Base-by-base conservation (phyloP, 2,797 vertebrate species). In the Tokudaia tokunoshimensis region DNA sequence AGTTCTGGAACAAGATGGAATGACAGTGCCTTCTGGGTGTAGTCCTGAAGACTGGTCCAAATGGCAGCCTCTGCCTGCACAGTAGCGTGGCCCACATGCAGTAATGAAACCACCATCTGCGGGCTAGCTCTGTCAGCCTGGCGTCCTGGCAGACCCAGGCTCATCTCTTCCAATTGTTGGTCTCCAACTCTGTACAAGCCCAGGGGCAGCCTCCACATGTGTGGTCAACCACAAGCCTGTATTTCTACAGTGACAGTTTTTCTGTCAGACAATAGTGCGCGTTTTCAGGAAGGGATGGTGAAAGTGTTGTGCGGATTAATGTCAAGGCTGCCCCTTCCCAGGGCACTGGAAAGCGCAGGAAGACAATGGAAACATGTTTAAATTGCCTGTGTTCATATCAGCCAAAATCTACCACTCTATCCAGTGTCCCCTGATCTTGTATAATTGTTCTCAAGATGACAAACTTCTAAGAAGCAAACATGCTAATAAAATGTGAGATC, bases 391-490 rank as follows among this genome's bases (percentile, higher is more conserved):
- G 65, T 44, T 85, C 19, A 17, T 10, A 26, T 41, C 26, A 74
- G 83, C 24, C 17, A 34, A 65, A 63, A 65, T 37, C 24, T 37
- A 37, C 0, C 50, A 44, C 7, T 83, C 79, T 41, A 29, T 9
- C 85, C 41, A 44, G 70, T 29, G 9, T 57, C 59, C 34, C 63
- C 24, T 82, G 22, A 72, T 85, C 78, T 41, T 24, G 24, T 0
- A 37, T 44, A 63, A 87, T 3, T 85, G 15, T 47, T 84, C 79
- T 70, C 63, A 88, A 89, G 72, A 88, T 41, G 55, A 85, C 26
- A 94, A 80, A 88, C 5, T 65, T 94, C 92, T 41, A 78, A 92
- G 67, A 94, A 80, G 37, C 37, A 41, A 87, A 96, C 92, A 84
- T 17, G 92, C 1, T 13, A 89, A 72, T 4, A 92, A 91, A 81